Percentiles rank a stretch among this genome's conserved stretches.
These are phyloP conservation scores for Nycticryphes semicollaris DNA, from an alignment of 2,113 vertebrate genomes.

Conservation along the genomic window DNA sequence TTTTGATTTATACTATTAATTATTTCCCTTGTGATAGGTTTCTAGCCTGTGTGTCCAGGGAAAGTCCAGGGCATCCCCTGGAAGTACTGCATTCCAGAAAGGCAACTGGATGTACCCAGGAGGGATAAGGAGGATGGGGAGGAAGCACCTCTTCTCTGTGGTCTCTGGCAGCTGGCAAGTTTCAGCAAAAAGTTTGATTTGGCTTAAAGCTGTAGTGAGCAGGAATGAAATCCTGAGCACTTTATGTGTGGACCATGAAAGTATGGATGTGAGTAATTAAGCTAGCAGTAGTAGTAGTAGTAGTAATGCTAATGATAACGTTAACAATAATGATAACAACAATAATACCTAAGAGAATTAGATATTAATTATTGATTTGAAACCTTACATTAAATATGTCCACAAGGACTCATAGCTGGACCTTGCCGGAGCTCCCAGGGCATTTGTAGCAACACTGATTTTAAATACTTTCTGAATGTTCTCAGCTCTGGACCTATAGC, in stretches of 20 bases:
- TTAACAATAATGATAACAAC: neutral
- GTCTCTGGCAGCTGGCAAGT: neutral
- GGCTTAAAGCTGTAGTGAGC: neutral
- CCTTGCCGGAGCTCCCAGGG: neutral
- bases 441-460: neutral
- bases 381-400: neutral
- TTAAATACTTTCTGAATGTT: neutral
- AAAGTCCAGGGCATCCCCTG: neutral
- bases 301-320: neutral
- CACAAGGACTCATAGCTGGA: neutral
- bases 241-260: neutral
- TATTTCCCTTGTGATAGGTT: neutral
- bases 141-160: neutral
- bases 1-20: neutral
- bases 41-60: neutral
- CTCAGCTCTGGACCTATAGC: neutral
- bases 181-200: neutral
- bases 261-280: neutral
- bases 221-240: neutral
- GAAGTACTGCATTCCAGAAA: neutral
- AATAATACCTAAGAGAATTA: neutral
- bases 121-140: neutral
- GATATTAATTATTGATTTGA: neutral
- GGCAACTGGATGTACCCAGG: neutral
- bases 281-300: no score